Conservation (phyloP, 2,888 invertebrate genomes). For the Timandra comae region DNA sequence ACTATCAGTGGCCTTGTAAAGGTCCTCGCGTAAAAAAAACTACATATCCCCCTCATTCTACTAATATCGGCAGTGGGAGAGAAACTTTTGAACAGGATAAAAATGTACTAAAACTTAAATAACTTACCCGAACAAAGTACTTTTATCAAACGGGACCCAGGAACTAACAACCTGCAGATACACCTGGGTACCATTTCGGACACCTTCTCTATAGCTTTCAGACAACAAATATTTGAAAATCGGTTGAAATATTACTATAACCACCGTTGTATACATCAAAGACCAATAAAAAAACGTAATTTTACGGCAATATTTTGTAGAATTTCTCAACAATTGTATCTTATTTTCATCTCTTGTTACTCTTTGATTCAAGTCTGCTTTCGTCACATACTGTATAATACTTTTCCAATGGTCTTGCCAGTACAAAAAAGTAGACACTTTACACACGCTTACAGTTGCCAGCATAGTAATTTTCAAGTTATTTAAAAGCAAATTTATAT, state of each 20-base stretch:
- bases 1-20: no score
- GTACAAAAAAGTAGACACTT: constrained; percentile 46
- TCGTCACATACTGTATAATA: constrained; percentile 53
- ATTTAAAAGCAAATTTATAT: constrained; percentile 49
- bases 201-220: constrained; percentile 36
- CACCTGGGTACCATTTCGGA: constrained; percentile 41
- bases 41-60: no score
- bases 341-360: constrained; percentile 27
- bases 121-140: constrained; percentile 9
- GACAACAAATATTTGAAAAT: constrained; percentile 43
- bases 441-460: constrained; percentile 51
- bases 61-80: no score
- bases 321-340: constrained; percentile 29
- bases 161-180: constrained; percentile 59
- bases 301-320: constrained; percentile 52
- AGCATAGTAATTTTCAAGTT: constrained; percentile 61
- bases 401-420: constrained; percentile 52
- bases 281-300: constrained; percentile 55
- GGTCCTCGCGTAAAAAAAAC: no score
- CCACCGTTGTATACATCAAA: constrained; percentile 54
- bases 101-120: no score
- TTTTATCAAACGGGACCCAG: constrained; percentile 63
- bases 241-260: constrained; percentile 49
- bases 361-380: constrained; percentile 44
- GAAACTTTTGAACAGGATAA: no score